These are phyloP conservation scores for Sanderia malayensis DNA, from an alignment of 30 jellyfish, hydroid and myxozoan genomes.

Conservation along the genomic window DNA sequence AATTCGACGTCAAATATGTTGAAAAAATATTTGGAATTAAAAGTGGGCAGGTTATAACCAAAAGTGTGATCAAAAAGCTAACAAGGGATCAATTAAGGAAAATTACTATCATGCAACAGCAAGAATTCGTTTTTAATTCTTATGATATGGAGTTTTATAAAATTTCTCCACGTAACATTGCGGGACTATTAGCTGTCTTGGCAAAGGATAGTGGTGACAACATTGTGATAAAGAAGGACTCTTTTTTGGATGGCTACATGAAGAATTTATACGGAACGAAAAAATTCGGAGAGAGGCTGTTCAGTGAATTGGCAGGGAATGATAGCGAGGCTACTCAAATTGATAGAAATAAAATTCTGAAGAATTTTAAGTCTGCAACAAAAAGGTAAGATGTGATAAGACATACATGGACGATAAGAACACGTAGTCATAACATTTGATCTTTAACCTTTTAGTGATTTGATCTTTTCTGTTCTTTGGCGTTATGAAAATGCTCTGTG, in stretches of 20 bases:
- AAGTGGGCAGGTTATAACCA: constrained; percentile 37
- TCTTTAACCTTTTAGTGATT: no score
- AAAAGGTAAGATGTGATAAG: constrained; percentile 27
- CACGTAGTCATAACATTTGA: no score
- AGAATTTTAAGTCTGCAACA: constrained; percentile 28
- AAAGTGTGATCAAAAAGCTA: constrained; percentile 29
- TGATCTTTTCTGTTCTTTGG: no score
- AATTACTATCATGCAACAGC: constrained; percentile 33
- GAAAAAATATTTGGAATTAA: neutral
- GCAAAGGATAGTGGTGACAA: constrained; percentile 19
- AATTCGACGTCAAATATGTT: neutral
- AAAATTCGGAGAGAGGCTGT: constrained; percentile 10
- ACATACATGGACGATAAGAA: no score
- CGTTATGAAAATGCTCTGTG: no score
- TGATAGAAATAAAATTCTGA: constrained; percentile 14
- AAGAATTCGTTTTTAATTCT: constrained; percentile 29
- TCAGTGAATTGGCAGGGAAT: constrained; percentile 30
- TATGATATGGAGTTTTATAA: constrained; percentile 57
- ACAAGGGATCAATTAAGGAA: constrained; percentile 62
- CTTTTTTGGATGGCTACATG: constrained; percentile 25
- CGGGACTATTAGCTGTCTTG: constrained; percentile 32
- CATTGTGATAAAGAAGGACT: constrained; percentile 1
- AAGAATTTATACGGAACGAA: constrained; percentile 42
- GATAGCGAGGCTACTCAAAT: constrained; percentile 3
- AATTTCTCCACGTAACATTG: constrained; percentile 38